Percentiles rank a stretch among this genome's conserved stretches.
These are phyloP conservation scores for Epistrophella euchroma DNA, from an alignment of 2,888 invertebrate genomes.

Conservation along the genomic window DNA sequence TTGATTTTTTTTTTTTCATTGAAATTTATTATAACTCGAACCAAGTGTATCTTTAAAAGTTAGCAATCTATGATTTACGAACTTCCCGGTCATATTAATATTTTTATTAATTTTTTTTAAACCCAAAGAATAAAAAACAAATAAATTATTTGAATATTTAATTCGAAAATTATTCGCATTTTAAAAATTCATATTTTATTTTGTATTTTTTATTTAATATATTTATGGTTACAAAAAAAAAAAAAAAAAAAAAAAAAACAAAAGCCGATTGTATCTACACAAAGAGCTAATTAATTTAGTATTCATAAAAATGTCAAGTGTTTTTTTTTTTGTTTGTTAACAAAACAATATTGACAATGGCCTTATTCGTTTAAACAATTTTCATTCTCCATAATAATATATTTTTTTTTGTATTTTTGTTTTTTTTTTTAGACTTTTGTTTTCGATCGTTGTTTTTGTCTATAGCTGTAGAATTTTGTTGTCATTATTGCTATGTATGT, in stretches of 20 bases:
- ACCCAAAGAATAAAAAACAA: not conserved
- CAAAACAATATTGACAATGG: constrained; percentile 55
- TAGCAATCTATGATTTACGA: constrained; percentile 17
- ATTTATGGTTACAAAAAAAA: not conserved
- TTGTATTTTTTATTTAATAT: not conserved
- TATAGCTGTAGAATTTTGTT: constrained; percentile 13
- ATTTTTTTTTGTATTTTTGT: constrained; percentile 1
- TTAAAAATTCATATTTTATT: constrained; percentile 28
- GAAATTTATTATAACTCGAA: not conserved
- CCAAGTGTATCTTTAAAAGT: not conserved
- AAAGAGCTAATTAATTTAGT: constrained; percentile 58
- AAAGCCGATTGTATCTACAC: constrained; percentile 44
- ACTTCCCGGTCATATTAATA: constrained; percentile 8
- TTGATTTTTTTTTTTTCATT: not conserved
- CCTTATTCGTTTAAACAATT: constrained; percentile 61
- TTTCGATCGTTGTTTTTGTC: constrained; percentile 28
- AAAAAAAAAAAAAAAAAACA: not conserved
- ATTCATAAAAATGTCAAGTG: constrained; percentile 66
- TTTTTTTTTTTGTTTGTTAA: constrained; percentile 34
- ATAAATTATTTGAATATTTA: constrained; percentile 29
- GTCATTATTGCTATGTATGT: not conserved
- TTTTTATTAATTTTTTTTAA: not conserved
- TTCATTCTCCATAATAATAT: constrained; percentile 47
- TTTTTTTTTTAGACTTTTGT: constrained; percentile 23
- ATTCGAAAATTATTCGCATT: constrained; percentile 25